Evolutionary conservation across 2,888 invertebrate genomes (phyloP), one percentile per base, ranked within the genome.

Genomic region (Drosophila peninsularis): DNA sequence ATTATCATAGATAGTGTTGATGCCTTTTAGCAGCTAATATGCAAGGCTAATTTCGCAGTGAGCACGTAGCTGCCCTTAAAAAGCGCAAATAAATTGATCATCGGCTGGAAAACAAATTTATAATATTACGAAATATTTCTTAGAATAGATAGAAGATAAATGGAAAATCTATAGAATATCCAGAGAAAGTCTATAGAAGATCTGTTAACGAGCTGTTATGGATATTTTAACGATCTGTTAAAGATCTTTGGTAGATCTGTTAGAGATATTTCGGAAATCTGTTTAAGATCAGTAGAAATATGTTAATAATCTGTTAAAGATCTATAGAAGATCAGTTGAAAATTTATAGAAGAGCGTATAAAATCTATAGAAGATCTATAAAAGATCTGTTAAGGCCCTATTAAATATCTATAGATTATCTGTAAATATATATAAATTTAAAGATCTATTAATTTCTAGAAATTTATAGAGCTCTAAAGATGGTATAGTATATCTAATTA

Each of bases 1-100:
- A 37, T 65, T 37, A 44, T 10, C 36, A 52, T 4, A 65, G 52
- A 64, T 52, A 30, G 44, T n/a, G 44, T 19, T 36, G 24, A 32
- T 44, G 21, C 52, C 9, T 17, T 11, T 21, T 52, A 37, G 53
- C 36, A 44, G n/a, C 41, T 56, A 67, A 56, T 55, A 55, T 14
- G 19, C 39, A 39, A 37, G 5, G 21, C 45, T 30, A 7, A 42
- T 44, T 56, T 66, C 30, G 19, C 27, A 27, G 13, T 14, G 13
- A 49, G 32, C 42, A 44, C 66, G 68, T 67, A 57, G 5, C 37
- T 19, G 19, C 14, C 10, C 36, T 47, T 57, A 44, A 24, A 64
- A 17, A 24, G 17, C 24, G 34, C 34, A 57, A 67, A 68, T 32
- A 67, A 19, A 36, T 41, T 19, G 27, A 44, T 61, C 0, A 17